phyloP scores from a whole-genome alignment of 2,888 invertebrate species.

The Drosophila demipolita region DNA sequence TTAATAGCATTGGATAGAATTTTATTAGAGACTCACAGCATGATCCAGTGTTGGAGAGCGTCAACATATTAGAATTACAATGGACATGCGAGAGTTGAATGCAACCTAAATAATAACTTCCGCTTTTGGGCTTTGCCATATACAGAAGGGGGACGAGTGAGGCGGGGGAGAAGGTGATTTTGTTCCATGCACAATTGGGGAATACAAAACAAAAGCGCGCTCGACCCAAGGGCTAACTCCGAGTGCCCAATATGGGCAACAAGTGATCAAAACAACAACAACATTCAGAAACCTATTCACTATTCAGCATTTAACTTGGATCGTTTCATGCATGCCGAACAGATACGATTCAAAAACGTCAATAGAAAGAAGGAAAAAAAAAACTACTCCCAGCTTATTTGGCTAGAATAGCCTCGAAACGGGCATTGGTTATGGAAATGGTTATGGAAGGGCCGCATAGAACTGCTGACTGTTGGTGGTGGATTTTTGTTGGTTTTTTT shows the following conservation, averaged over 20 bases:
- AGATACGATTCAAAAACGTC: slow-evolving; percentile 31
- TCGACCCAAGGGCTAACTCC: slow-evolving; percentile 39
- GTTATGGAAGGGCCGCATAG: slow-evolving; percentile 6
- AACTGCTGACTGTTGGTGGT: slow-evolving; percentile 21
- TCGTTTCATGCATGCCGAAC: slow-evolving; percentile 43
- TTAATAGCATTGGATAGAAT: slow-evolving; percentile 48
- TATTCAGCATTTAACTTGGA: slow-evolving; percentile 41
- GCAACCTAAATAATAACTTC: slow-evolving; percentile 71
- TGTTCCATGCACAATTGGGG: slow-evolving; percentile 35
- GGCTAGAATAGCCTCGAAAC: slow-evolving; percentile 49
- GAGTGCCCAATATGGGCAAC: slow-evolving; percentile 51
- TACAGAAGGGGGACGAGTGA: slow-evolving; percentile 10
- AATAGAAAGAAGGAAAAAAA: slow-evolving; percentile 17
- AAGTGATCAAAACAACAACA: slow-evolving; percentile 34
- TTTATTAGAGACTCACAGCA: slow-evolving; percentile 40
- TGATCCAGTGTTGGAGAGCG: slow-evolving; percentile 30
- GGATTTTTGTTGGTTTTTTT: slow-evolving; percentile 4
- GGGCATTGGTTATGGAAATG: slow-evolving; percentile 5
- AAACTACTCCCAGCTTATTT: slow-evolving; percentile 51
- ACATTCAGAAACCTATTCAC: slow-evolving; percentile 2
- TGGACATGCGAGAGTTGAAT: slow-evolving; percentile 53
- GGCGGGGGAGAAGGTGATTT: slow-evolving; percentile 31
- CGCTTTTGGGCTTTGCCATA: slow-evolving; percentile 55
- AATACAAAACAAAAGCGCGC: slow-evolving; percentile 27
- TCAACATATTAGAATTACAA: slow-evolving; percentile 69